Percentiles rank a stretch among this genome's conserved stretches.
These are phyloP conservation scores for Beaufortia kweichowensis DNA, from an alignment of 2,113 vertebrate species.

Conservation along the genomic window DNA sequence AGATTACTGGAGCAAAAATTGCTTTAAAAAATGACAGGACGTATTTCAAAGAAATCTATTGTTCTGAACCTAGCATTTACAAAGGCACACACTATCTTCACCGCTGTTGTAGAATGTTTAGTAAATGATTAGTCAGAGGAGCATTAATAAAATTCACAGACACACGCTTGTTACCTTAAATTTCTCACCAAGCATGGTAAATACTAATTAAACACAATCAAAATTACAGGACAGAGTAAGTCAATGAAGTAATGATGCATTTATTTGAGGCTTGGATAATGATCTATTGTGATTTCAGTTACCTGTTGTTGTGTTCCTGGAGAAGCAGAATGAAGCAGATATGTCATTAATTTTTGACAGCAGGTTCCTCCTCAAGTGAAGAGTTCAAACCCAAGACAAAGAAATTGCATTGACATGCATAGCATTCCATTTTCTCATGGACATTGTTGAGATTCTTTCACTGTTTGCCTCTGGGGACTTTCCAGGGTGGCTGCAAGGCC, in stretches of 20 bases:
- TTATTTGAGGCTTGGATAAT: background rate
- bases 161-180: background rate
- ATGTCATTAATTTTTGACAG: conserved; percentile 2
- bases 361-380: conserved; percentile 14
- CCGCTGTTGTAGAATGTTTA: background rate
- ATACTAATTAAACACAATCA: background rate
- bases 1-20: background rate
- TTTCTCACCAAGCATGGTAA: background rate
- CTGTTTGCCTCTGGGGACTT: conserved; percentile 46
- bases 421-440: conserved; percentile 41
- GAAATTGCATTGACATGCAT: conserved; percentile 32
- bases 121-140: conserved; percentile 10
- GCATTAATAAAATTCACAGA: conserved; percentile 13
- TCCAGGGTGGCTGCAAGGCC: conserved; percentile 26
- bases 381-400: conserved; percentile 34
- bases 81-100: background rate
- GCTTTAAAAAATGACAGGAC: background rate
- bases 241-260: background rate
- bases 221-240: background rate
- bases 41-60: background rate
- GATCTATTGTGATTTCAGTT: background rate
- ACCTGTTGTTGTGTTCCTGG: background rate
- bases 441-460: conserved; percentile 52
- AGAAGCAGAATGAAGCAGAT: background rate
- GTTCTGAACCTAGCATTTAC: background rate